A percentile compares a stretch with the other conserved stretches of the same genome.
Evolutionary conservation across 1,140 invertebrate genomes (phyloP).

Genomic region (Adoxophyes honmai): DNA sequence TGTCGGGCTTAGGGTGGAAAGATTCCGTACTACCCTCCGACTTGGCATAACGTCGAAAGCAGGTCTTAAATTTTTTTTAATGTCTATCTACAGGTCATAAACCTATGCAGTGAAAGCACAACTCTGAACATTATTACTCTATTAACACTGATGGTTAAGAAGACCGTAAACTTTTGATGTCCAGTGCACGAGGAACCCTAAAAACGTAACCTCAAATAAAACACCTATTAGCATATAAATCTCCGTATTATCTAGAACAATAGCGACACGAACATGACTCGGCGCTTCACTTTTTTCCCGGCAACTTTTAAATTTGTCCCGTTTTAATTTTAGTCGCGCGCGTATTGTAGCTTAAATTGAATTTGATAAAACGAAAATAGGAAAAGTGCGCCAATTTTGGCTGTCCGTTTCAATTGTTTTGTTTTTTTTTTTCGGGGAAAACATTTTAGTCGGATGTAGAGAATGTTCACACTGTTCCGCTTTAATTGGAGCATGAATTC

Average conservation of each 20-base stretch:
- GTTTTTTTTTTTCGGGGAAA: background rate
- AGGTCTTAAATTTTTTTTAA: too few relatives aligned
- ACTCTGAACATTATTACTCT: too few relatives aligned
- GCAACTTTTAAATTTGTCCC: constrained; percentile 3
- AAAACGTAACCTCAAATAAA: constrained; percentile 12
- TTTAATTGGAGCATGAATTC: too few relatives aligned
- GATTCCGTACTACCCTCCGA: background rate
- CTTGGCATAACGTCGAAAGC: too few relatives aligned
- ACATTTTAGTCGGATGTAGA: background rate
- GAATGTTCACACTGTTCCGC: background rate
- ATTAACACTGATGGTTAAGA: too few relatives aligned
- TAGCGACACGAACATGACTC: constrained; percentile 7
- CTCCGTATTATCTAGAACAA: constrained; percentile 12
- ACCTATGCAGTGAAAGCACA: too few relatives aligned
- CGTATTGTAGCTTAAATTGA: constrained; percentile 7
- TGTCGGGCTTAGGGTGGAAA: background rate
- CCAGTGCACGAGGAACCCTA: too few relatives aligned
- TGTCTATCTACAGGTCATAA: too few relatives aligned
- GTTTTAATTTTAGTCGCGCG: background rate
- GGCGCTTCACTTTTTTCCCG: constrained; percentile 2
- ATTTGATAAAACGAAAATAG: constrained; percentile 9
- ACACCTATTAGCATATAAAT: constrained; percentile 10
- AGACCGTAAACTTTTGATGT: too few relatives aligned
- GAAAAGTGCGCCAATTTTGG: background rate
- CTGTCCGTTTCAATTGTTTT: background rate